phyloP scores from a whole-genome alignment of 37 sponge, comb jelly and placozoan genomes.

The Diacarnus erythraeanus region DNA sequence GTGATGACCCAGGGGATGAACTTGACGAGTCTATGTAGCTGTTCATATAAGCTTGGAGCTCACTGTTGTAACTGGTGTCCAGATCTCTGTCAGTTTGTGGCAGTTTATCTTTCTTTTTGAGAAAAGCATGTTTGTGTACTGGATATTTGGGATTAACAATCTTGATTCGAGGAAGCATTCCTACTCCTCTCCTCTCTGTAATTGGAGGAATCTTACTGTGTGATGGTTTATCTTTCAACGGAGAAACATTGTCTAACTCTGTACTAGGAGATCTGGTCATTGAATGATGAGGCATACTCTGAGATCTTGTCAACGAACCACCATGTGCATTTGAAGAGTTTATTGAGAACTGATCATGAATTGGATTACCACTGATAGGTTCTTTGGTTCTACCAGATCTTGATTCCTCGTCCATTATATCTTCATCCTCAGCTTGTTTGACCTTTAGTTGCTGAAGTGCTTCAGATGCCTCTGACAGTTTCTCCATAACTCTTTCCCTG shows the following conservation, averaged over 20 bases:
- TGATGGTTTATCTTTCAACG: background rate
- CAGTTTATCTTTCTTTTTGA: background rate
- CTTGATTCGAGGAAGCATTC: background rate
- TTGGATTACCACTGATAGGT: slow-evolving; percentile 6
- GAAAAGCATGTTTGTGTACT: background rate
- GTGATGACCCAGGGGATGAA: background rate
- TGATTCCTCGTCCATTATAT: background rate
- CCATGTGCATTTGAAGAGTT: background rate
- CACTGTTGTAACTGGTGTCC: background rate
- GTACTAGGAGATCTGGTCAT: background rate
- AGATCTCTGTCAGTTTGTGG: background rate
- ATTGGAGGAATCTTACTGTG: background rate
- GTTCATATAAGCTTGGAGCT: slow-evolving; percentile 5
- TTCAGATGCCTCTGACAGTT: slow-evolving; percentile 63
- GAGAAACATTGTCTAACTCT: background rate
- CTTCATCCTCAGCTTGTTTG: background rate
- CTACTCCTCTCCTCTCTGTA: background rate
- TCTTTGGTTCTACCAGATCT: background rate
- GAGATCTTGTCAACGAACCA: background rate
- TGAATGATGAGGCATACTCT: background rate
- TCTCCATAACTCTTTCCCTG: slow-evolving; percentile 83
- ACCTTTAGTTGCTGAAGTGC: slow-evolving; percentile 27
- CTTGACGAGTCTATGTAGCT: slow-evolving; percentile 1
- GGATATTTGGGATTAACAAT: background rate
- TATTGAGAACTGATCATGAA: background rate